A percentile compares a stretch with the other conserved stretches of the same genome.
Evolutionary conservation across 2,113 vertebrate genomes (phyloP).

Genomic region (Melanotaenia duboulayi): DNA sequence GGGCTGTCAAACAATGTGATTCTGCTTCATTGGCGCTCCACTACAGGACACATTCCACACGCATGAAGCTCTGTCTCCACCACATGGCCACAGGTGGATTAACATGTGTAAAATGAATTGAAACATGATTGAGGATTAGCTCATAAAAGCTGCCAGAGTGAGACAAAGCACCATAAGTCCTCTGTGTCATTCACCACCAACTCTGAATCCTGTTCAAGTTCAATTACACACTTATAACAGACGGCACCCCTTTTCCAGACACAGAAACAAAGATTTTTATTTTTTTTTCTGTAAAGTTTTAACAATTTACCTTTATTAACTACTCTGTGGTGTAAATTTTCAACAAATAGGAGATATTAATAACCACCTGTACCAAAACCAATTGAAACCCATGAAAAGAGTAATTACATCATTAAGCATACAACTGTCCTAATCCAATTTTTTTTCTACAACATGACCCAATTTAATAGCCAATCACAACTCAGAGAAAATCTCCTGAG

Average conservation of each 20-base stretch:
- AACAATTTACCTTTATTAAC: not conserved
- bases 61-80: not conserved
- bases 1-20: constrained; percentile 68
- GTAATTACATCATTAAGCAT: constrained; percentile 55
- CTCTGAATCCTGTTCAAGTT: not conserved
- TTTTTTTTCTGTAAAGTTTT: not conserved
- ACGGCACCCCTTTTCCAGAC: not conserved
- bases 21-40: constrained; percentile 51
- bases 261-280: not conserved
- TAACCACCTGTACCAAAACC: not conserved
- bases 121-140: not conserved
- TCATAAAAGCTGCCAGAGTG: not conserved
- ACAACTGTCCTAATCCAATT: constrained; percentile 54
- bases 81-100: not conserved
- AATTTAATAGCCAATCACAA: constrained; percentile 62
- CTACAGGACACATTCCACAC: constrained; percentile 55
- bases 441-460: constrained; percentile 53
- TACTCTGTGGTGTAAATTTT: not conserved
- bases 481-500: constrained; percentile 60
- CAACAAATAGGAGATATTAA: accelerated
- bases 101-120: constrained; percentile 2
- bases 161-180: not conserved
- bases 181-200: not conserved
- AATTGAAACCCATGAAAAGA: constrained; percentile 29
- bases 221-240: not conserved